Evolutionary conservation across 2,888 invertebrate species (phyloP), one percentile per base, ranked within the genome.

Genomic region (Drosophila merina): DNA sequence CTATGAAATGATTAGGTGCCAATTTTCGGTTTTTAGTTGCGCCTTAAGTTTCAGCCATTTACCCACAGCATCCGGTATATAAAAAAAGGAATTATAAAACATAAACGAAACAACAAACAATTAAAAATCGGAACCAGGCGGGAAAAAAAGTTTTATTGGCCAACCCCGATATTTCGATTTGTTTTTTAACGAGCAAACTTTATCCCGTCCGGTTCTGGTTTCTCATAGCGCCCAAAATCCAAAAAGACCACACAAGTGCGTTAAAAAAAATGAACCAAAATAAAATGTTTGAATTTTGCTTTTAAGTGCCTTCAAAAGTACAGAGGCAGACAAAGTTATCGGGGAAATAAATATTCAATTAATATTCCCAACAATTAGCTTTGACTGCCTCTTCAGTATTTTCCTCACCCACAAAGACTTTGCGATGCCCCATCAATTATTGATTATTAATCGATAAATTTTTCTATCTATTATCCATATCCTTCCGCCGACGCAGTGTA

Each of bases 401-500:
- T 14, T 12, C 45, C 54, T 52, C 25, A 47, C 69, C 62, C 14
- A 36, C 40, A 49, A 66, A 63, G 33, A 63, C 9, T 25, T 42
- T 7, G 14, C 33, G 5, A 10, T n/a, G 1, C 3, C 6, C 28
- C 63, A 9, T 40, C 1, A 3, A 44, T 4, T n/a, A 64, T 4
- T 1, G 47, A 10, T 59, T 77, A 86, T 77, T 81, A 81, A 81
- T 81, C 63, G 45, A 52, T 58, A 47, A 12, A 55, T 20, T 74
- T 26, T 52, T 38, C 62, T 38, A 36, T 36, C 36, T 59, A 55
- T 69, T 57, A 48, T 76, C 67, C 59, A 48, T 76, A 48, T 72
- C 59, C 70, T 73, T 63, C 40, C 49, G n/a, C 47, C 40, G 70
- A 76, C 75, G 79, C 89, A 96, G 97, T 93, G 96, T 98, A 84